Conservation (phyloP, 2,888 invertebrate species). For the Chrysina gloriosa region DNA sequence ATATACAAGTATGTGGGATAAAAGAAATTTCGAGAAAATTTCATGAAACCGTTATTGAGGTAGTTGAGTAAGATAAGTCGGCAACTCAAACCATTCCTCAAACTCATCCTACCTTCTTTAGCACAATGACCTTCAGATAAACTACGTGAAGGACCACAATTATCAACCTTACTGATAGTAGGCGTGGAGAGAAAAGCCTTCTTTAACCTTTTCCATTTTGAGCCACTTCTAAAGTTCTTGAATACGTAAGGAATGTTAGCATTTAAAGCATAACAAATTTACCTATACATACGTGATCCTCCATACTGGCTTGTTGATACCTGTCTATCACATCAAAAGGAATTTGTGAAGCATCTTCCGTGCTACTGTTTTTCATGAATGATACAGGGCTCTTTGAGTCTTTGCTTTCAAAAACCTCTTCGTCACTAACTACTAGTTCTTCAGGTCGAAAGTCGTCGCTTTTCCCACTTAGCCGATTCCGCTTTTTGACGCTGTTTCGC, state of each 20-base stretch:
- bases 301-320: slow-evolving; percentile 57
- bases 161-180: slow-evolving; percentile 47
- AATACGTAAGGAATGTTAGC: slow-evolving; percentile 18
- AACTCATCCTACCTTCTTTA: slow-evolving; percentile 20
- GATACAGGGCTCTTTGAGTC: slow-evolving; percentile 50
- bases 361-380: slow-evolving; percentile 23
- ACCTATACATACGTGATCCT: slow-evolving; percentile 50
- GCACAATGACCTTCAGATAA: slow-evolving; percentile 22
- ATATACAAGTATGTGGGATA: too few species aligned
- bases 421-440: slow-evolving; percentile 58
- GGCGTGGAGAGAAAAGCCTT: slow-evolving; percentile 71
- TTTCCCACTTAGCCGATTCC: slow-evolving; percentile 60
- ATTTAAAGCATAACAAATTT: slow-evolving; percentile 21
- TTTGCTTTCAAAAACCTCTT: slow-evolving; percentile 60
- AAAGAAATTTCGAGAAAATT: too few species aligned
- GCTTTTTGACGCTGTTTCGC: slow-evolving; percentile 74
- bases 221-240: slow-evolving; percentile 28
- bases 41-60: too few species aligned
- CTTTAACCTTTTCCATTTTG: slow-evolving; percentile 80
- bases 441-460: slow-evolving; percentile 62
- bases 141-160: slow-evolving; percentile 36
- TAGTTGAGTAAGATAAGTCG: neutral
- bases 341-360: slow-evolving; percentile 28
- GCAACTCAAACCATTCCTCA: slow-evolving; percentile 14
- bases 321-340: slow-evolving; percentile 58